Evolutionary conservation across 2,888 invertebrate genomes (phyloP), one percentile per base, ranked within the genome.

Genomic region (Seira musarum): DNA sequence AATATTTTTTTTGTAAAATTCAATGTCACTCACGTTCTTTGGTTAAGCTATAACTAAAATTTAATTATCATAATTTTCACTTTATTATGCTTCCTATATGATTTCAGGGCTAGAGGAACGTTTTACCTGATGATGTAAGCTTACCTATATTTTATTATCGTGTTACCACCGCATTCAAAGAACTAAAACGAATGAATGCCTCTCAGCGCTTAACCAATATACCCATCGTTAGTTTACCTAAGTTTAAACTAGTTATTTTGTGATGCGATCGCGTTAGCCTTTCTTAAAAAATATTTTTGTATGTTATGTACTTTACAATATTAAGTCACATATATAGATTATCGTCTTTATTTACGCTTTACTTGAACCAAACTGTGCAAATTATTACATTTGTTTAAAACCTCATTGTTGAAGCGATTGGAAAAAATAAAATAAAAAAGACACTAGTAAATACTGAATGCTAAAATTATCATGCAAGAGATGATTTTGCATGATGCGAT

Each of bases 81-180:
- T n/a, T 76, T 80, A 74, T 65, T 17, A 74, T 80, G 64, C 80
- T 60, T 64, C 24, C 63, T 22, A 15, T 65, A 73, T 80, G 22
- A 25, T 82, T 83, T 81, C 77, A 84, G 83, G 70, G 81, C 82
- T 66, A 82, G 83, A 75, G 83, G 83, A 63, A 73, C 75, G 64
- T 84, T 81, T 61, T 84, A 82, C 70, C 46, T 84, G 49, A 80
- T 81, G 68, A 80, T 84, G 72, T 84, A 82, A 80, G 30, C 57
- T 57, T 3, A 57, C 3, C 40, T 40, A 57, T 57, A 6, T 57
- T 57, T 13, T n/a, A 8, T 5, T n/a, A n/a, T 57, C 10, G 8
- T n/a, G 57, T 57, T 57, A 57, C 17, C 57, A n/a, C n/a, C n/a
- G n/a, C n/a, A 40, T 40, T 40, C 40, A 40, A 40, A 5, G 13